These are phyloP conservation scores for Limonius californicus DNA, from an alignment of 1,140 invertebrate species.

Conservation along the genomic window DNA sequence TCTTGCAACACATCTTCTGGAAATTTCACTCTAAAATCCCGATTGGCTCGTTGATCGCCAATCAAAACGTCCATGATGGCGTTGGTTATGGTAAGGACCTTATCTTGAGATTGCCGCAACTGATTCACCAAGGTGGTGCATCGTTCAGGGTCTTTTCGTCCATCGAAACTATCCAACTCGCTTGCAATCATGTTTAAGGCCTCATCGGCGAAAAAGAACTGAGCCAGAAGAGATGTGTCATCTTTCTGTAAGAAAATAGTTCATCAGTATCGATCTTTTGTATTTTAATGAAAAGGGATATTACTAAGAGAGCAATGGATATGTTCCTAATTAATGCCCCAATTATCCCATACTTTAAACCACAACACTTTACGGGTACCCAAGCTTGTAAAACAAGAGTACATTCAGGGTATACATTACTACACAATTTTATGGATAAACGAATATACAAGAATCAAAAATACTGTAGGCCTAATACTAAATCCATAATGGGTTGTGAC, in stretches of 20 bases:
- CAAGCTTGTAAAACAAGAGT: too few species aligned
- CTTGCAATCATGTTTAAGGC: slow-evolving; percentile 90
- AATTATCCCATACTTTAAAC: too few species aligned
- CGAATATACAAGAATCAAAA: too few species aligned
- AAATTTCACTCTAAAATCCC: slow-evolving; percentile 98
- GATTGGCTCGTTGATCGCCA: slow-evolving; percentile 79
- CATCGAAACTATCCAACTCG: slow-evolving; percentile 98
- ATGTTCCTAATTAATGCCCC: too few species aligned
- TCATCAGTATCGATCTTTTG: too few species aligned
- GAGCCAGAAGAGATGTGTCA: slow-evolving; percentile 88
- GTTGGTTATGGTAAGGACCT: slow-evolving; percentile 87
- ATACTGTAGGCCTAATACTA: too few species aligned
- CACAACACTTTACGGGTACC: too few species aligned
- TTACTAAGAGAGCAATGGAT: too few species aligned
- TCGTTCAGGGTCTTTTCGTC: slow-evolving; percentile 92
- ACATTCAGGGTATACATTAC: too few species aligned
- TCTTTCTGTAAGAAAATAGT: slow-evolving; percentile 66
- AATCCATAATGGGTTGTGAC: too few species aligned
- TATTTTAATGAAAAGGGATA: too few species aligned
- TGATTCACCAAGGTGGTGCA: slow-evolving; percentile 93
- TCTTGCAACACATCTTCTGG: slow-evolving; percentile 98
- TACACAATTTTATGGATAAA: too few species aligned
- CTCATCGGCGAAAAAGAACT: slow-evolving; percentile 98
- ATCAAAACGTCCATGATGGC: slow-evolving; percentile 95
- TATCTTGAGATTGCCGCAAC: slow-evolving; percentile 84